A percentile compares a stretch with the other conserved stretches of the same genome.
Conservation (phyloP, 2,888 invertebrate genomes). For the Drosophila testacea region DNA sequence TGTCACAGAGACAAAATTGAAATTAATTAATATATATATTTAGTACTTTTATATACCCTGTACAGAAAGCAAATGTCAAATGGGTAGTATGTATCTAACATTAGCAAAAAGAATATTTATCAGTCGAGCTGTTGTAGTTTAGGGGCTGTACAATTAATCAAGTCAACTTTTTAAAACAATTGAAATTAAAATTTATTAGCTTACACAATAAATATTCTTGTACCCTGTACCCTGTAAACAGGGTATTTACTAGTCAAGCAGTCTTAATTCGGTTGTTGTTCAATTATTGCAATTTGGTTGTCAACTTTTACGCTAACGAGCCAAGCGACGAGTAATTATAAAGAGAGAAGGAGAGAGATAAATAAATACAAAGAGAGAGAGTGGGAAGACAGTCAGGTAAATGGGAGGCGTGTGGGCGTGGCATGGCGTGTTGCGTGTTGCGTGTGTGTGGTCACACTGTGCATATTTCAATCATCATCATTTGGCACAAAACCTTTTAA, state of each 20-base stretch:
- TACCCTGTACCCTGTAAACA: neutral
- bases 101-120: neutral
- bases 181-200: neutral
- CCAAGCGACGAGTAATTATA: constrained; percentile 66
- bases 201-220: too few relatives aligned
- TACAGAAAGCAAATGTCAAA: neutral
- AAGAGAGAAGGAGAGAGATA: constrained; percentile 15
- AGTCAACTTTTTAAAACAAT: too few relatives aligned
- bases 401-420: constrained; percentile 48
- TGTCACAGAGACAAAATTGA: constrained; percentile 51
- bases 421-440: constrained; percentile 39
- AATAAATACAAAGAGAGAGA: neutral
- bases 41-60: constrained; percentile 9
- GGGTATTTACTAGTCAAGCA: neutral
- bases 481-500: constrained; percentile 51
- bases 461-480: constrained; percentile 56
- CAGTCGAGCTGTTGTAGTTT: too few relatives aligned
- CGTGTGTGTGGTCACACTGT: constrained; percentile 56
- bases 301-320: constrained; percentile 66
- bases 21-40: constrained; percentile 71
- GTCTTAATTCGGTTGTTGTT: constrained; percentile 27
- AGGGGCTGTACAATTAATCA: too few relatives aligned
- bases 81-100: neutral
- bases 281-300: constrained; percentile 71
- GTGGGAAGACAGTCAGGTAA: constrained; percentile 16